Conservation (phyloP, 2,888 invertebrate species). For the Tachystola acroxantha region DNA sequence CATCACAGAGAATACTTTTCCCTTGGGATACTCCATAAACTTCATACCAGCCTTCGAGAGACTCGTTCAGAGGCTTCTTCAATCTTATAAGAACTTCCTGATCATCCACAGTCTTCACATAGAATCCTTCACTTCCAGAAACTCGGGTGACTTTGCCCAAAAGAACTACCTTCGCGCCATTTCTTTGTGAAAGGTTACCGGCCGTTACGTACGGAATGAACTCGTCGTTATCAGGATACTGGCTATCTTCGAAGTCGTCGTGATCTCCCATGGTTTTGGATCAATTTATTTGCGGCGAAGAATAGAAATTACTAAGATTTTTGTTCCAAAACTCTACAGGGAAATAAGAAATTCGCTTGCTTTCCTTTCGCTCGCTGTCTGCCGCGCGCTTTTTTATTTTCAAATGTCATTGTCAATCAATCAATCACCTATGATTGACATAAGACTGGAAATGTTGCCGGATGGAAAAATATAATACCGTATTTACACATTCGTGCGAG, state of each 20-base stretch:
- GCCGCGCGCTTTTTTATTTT: no score
- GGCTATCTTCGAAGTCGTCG: conserved; percentile 66
- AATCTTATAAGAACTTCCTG: conserved; percentile 62
- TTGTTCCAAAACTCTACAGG: no score
- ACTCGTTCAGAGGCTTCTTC: conserved; percentile 53
- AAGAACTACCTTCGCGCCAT: conserved; percentile 65
- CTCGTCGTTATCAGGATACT: conserved; percentile 69
- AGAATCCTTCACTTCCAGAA: conserved; percentile 62
- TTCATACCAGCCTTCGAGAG: conserved; percentile 71
- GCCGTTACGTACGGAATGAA: conserved; percentile 68
- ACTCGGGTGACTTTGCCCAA: conserved; percentile 72
- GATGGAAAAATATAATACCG: no score
- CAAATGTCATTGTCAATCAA: no score
- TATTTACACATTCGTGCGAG: no score
- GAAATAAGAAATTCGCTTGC: no score
- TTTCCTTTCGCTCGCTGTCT: no score
- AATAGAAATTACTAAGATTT: no score
- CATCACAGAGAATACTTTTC: conserved; percentile 62
- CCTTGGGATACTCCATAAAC: conserved; percentile 67
- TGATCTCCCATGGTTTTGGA: conserved; percentile 50
- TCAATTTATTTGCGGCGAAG: no score
- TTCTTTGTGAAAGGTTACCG: conserved; percentile 59
- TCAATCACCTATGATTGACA: no score
- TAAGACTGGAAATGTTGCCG: no score
- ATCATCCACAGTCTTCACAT: conserved; percentile 65